These are phyloP conservation scores for Danio aesculapii DNA, from an alignment of 2,797 vertebrate genomes.

Conservation along the genomic window DNA sequence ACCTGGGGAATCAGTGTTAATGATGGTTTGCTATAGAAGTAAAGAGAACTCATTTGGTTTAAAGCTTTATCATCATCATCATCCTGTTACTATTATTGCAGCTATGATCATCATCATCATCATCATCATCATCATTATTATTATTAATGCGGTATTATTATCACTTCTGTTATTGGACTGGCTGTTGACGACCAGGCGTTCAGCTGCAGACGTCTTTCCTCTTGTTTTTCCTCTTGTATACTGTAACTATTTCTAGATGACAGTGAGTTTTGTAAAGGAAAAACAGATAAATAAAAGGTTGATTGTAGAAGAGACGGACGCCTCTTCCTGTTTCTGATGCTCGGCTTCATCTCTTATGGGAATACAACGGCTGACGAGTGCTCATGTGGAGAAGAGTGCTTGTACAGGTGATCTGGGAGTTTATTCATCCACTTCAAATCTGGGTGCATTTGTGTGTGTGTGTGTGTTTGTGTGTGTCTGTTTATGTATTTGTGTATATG, in stretches of 20 bases:
- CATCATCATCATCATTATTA: conserved; percentile 10
- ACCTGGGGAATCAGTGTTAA: conserved; percentile 84
- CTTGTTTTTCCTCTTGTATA: conserved; percentile 85
- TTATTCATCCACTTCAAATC: too few species aligned
- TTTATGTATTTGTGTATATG: too few species aligned
- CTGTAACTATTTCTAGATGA: conserved; percentile 90
- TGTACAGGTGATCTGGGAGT: too few species aligned
- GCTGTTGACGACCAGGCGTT: conserved; percentile 91
- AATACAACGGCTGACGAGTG: neutral
- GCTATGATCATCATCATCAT: conserved; percentile 78
- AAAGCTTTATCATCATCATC: conserved; percentile 90
- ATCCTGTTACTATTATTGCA: conserved; percentile 54
- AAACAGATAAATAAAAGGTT: conserved; percentile 82
- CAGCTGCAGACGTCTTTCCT: conserved; percentile 84
- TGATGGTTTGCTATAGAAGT: conserved; percentile 69
- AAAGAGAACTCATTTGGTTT: conserved; percentile 81
- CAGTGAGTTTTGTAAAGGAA: conserved; percentile 92
- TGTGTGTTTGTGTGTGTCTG: too few species aligned
- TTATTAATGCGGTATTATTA: conserved; percentile 25
- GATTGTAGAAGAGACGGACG: conserved; percentile 82
- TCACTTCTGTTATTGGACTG: conserved; percentile 77
- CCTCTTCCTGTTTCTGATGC: neutral
- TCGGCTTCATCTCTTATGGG: too few species aligned
- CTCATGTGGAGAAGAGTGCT: neutral
- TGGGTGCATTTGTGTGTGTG: too few species aligned